These are phyloP conservation scores for Sesamia inferens DNA, from an alignment of 2,888 invertebrate genomes.

Conservation along the genomic window DNA sequence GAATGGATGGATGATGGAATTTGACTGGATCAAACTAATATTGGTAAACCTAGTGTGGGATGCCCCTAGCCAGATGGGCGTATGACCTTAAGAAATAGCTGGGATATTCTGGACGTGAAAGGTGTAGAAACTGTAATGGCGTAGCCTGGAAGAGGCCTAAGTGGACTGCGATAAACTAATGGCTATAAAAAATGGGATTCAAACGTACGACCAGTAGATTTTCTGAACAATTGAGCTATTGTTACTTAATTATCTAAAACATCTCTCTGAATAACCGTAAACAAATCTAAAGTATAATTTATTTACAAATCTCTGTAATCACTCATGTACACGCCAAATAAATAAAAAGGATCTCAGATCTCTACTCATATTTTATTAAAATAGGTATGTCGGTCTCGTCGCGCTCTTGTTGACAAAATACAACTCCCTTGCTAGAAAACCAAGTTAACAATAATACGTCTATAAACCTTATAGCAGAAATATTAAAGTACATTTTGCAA, in stretches of 20 bases:
- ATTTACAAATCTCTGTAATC: slow-evolving; percentile 59
- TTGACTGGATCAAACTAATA: no score
- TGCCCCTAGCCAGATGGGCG: no score
- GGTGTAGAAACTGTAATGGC: no score
- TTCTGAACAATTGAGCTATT: not conserved
- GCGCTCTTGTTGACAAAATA: slow-evolving; percentile 73
- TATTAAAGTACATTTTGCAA: slow-evolving; percentile 53
- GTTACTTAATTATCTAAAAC: not conserved
- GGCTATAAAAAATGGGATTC: not conserved
- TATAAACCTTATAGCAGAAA: slow-evolving; percentile 1
- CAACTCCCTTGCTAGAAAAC: slow-evolving; percentile 59
- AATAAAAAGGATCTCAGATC: slow-evolving; percentile 66
- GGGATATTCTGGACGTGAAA: no score
- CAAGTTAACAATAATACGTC: slow-evolving; percentile 26
- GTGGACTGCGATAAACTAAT: not conserved
- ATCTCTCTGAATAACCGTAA: not conserved
- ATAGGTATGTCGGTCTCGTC: slow-evolving; percentile 69
- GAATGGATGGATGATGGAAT: no score
- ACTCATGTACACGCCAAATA: slow-evolving; percentile 55
- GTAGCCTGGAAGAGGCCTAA: no score
- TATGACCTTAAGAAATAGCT: no score
- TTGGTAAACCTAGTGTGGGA: no score
- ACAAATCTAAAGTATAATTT: slow-evolving; percentile 31
- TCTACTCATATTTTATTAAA: slow-evolving; percentile 74
- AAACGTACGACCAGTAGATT: not conserved